Base-by-base conservation (phyloP, 1,140 invertebrate genomes). In the Rhyzopertha dominica region DNA sequence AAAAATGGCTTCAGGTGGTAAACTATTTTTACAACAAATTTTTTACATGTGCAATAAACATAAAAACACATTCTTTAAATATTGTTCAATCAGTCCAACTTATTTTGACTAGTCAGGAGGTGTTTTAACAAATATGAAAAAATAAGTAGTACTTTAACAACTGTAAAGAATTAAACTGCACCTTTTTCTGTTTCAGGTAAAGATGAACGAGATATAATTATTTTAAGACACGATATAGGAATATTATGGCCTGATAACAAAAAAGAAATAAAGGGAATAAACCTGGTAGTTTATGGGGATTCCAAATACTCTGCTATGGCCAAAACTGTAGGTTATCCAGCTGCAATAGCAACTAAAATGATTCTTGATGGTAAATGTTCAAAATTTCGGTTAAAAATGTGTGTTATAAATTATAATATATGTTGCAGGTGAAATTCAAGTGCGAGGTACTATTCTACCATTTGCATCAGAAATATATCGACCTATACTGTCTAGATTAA, bases 341-440 rank as follows among this genome's bases (percentile, higher is more conserved):
- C 90, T 4, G 96, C 91, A 4, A 98, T 99, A 58, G 91, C 95
- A 4, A 82, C 90, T 0, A 94, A 96, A 70, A 99, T 99, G 96
- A 79, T 99, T 19, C 72, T 98, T 4, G 90, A 96, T 70, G 94
- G 89, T 90, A 71, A 72, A 14, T 43, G 19, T 34, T n/a, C 3
- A 2, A 43, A n/a, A 9, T 5, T 24, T 13, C 12, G n/a, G n/a
- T 3, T 12, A 32, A 29, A 7, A 14, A 40, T n/a, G n/a, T n/a
- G n/a, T n/a, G n/a, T n/a, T n/a, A n/a, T n/a, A n/a, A n/a, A n/a
- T n/a, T n/a, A n/a, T n/a, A n/a, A n/a, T n/a, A n/a, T 29, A 37
- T 2, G 32, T 70, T 70, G 36, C 68, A 92, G 90, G 90, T 58
- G 95, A 98, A 72, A 97, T 98, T 59, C 94, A 98, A 71, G 80